Evolutionary conservation across 2,888 invertebrate species (phyloP), one percentile per base, ranked within the genome.

Genomic region (Agrotis ipsilon): DNA sequence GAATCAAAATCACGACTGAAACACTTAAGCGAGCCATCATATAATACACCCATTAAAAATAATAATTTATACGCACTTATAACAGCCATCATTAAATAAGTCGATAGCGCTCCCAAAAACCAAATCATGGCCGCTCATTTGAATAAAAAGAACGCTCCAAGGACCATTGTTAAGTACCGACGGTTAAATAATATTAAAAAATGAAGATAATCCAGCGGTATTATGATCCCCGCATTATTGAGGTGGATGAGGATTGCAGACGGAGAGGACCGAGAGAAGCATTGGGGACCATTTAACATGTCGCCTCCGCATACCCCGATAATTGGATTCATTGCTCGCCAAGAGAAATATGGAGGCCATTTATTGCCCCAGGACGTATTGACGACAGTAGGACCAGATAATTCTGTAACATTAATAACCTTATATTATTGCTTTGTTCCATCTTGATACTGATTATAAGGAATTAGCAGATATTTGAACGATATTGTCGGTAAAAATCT

Each of bases 261-360:
- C 82, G 83, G 83, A 85, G 84, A 85, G 84, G 80, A 82, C 81
- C 82, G 79, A 73, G 83, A 79, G 81, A 82, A 88, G 89, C 91
- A 91, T 91, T 91, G 91, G 90, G 84, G 87, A 87, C 90, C 92
- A 94, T 94, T 94, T 92, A 94, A 93, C 93, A 94, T 91, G 92
- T 94, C 94, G 90, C 88, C 90, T 88, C 86, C 85, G 88, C 89
- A 91, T 88, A 91, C 88, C 87, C 85, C 92, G 91, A 93, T 94
- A 94, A 94, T 94, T 94, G 94, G 94, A 93, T 94, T 94, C 94
- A 94, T 93, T 94, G 94, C 93, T 87, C 86, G 88, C 86, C 75
- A 82, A 76, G 86, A 88, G 90, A 94, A 92, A 94, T 94, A 94
- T 94, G 85, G 91, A 84, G 70, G 72, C 89, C 90, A 93, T 94